phyloP scores from a whole-genome alignment of 64 coral and sea anemone genomes.

The Stichodactyla mertensii region DNA sequence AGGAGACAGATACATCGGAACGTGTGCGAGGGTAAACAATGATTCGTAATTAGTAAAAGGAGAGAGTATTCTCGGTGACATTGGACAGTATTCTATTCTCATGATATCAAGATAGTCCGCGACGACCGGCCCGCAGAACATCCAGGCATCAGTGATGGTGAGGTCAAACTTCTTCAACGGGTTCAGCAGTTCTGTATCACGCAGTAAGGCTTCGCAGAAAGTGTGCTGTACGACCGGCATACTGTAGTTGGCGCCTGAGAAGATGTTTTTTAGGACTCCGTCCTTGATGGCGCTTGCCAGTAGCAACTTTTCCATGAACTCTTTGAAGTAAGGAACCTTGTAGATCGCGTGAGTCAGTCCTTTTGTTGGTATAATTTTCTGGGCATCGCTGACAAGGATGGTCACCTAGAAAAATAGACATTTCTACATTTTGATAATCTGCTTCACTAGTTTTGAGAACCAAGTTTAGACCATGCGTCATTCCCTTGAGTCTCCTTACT shows the following conservation, averaged over 20 bases:
- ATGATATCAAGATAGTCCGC: neutral
- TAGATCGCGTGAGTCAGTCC: conserved; percentile 30
- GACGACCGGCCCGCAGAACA: neutral
- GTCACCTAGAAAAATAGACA: neutral
- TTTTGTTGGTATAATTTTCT: conserved; percentile 9
- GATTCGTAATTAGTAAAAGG: neutral
- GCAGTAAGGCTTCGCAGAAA: conserved; percentile 9
- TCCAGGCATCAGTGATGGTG: neutral
- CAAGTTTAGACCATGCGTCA: too few species aligned
- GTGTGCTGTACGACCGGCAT: neutral
- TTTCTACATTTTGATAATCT: too few species aligned
- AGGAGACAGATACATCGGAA: neutral
- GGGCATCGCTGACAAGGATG: neutral
- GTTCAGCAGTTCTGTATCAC: neutral
- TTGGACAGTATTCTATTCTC: neutral
- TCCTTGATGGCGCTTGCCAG: neutral
- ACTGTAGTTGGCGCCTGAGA: neutral
- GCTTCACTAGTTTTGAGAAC: too few species aligned
- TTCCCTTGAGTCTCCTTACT: too few species aligned
- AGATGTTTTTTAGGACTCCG: neutral
- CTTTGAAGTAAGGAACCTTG: conserved; percentile 31
- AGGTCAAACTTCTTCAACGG: neutral
- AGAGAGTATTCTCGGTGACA: neutral
- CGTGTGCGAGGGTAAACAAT: conserved; percentile 7
- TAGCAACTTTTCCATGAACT: conserved; percentile 2